Percentiles rank a stretch among this genome's conserved stretches.
Conservation (phyloP, 1,140 invertebrate species). For the Dufourea novaeangliae region DNA sequence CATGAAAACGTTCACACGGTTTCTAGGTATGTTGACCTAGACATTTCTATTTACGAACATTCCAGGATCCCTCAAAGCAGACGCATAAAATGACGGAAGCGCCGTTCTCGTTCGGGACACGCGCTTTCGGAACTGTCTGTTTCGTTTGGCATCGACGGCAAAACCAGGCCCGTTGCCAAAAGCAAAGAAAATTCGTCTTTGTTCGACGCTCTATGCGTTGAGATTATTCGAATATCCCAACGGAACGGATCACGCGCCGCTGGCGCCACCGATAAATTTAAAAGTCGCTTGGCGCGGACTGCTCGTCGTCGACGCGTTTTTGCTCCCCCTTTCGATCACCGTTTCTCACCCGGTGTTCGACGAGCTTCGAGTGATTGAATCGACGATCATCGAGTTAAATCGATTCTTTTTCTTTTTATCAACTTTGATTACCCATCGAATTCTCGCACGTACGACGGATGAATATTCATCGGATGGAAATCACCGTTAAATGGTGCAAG, state of each 20-base stretch:
- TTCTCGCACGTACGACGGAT: too few relatives aligned
- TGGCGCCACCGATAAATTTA: constrained; percentile 41
- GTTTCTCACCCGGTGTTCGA: background rate
- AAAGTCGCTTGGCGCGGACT: background rate
- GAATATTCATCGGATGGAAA: too few relatives aligned
- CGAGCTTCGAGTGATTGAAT: too few relatives aligned
- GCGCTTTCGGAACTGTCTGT: constrained; percentile 50
- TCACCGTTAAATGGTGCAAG: too few relatives aligned
- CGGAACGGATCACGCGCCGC: background rate
- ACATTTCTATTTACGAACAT: constrained; percentile 52
- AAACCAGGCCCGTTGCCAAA: constrained; percentile 40
- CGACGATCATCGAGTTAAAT: background rate
- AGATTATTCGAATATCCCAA: constrained; percentile 7
- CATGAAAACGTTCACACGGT: background rate
- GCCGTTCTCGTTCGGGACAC: constrained; percentile 24
- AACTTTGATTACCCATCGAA: too few relatives aligned
- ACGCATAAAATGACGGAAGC: constrained; percentile 59
- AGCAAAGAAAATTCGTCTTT: constrained; percentile 23
- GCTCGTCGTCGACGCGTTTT: background rate
- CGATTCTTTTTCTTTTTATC: too few relatives aligned
- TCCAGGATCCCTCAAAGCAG: constrained; percentile 24
- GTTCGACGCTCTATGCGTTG: background rate
- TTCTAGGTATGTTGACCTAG: constrained; percentile 60
- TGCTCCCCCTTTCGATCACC: background rate
- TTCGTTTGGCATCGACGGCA: constrained; percentile 63